These are phyloP conservation scores for Carterocephalus palaemon DNA, from an alignment of 2,888 invertebrate species.

Conservation along the genomic window DNA sequence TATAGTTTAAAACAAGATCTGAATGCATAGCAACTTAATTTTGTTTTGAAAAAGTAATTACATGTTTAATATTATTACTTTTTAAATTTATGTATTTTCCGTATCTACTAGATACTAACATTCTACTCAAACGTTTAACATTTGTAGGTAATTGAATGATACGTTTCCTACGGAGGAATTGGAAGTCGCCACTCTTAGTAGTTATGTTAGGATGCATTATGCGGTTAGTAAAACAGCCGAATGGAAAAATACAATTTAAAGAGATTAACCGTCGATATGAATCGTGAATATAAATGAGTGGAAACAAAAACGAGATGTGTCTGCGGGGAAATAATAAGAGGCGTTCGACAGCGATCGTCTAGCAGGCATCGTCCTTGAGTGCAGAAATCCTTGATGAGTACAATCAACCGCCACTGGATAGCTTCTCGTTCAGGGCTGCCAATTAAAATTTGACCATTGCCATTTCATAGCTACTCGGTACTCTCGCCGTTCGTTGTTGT, in stretches of 20 bases:
- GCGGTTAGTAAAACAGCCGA: conserved; percentile 37
- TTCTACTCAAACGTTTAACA: too few species aligned
- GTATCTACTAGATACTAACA: too few species aligned
- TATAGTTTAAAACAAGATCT: too few species aligned
- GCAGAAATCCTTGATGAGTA: conserved; percentile 78
- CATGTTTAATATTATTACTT: too few species aligned
- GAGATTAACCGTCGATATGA: conserved; percentile 69
- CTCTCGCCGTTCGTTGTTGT: conserved; percentile 2
- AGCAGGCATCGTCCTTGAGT: conserved; percentile 74
- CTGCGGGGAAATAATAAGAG: conserved; percentile 73
- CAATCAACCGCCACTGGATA: conserved; percentile 78
- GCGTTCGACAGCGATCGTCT: conserved; percentile 69
- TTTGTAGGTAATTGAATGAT: too few species aligned
- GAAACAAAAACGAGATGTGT: conserved; percentile 75
- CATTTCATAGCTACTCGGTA: conserved; percentile 12
- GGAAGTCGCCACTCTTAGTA: conserved; percentile 7
- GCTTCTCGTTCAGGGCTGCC: conserved; percentile 68
- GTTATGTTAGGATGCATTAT: conserved; percentile 11
- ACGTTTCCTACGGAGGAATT: too few species aligned
- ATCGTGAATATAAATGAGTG: conserved; percentile 76
- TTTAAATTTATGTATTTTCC: too few species aligned
- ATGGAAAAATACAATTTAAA: conserved; percentile 68
- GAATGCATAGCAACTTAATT: too few species aligned
- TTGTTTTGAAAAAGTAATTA: too few species aligned
- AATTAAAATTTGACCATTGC: conserved; percentile 35